Conservation (phyloP, 2,888 invertebrate species). For the Cistogaster globosa region DNA sequence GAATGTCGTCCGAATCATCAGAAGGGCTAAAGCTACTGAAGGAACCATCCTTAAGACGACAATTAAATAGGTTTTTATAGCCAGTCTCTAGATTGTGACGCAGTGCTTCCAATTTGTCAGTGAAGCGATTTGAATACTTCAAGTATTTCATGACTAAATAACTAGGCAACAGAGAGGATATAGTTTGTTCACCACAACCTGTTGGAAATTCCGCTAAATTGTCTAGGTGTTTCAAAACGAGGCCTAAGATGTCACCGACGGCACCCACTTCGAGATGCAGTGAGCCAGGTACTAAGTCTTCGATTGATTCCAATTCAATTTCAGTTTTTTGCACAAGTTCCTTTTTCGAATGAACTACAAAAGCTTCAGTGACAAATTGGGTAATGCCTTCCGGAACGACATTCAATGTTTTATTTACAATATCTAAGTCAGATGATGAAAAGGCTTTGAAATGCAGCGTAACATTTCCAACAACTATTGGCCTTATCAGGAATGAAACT, state of each 20-base stretch:
- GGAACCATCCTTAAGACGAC: slow-evolving; percentile 92
- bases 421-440: slow-evolving; percentile 90
- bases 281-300: slow-evolving; percentile 87
- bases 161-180: slow-evolving; percentile 88
- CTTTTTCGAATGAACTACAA: slow-evolving; percentile 88
- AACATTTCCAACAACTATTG: slow-evolving; percentile 86
- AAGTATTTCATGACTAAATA: no score
- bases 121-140: no score
- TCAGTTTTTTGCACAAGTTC: slow-evolving; percentile 84
- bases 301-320: slow-evolving; percentile 89
- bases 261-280: slow-evolving; percentile 85
- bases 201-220: slow-evolving; percentile 84
- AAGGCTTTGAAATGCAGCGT: slow-evolving; percentile 84
- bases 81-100: no score
- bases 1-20: slow-evolving; percentile 78
- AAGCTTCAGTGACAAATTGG: slow-evolving; percentile 80
- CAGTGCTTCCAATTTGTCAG: no score
- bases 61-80: slow-evolving; percentile 85
- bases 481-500: slow-evolving; percentile 92
- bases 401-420: slow-evolving; percentile 88
- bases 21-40: slow-evolving; percentile 91
- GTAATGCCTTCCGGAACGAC: slow-evolving; percentile 92
- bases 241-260: slow-evolving; percentile 74
- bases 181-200: slow-evolving; percentile 90
- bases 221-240: no score